phyloP scores from a whole-genome alignment of 2,888 invertebrate genomes.

The Coenonympha glycerion region DNA sequence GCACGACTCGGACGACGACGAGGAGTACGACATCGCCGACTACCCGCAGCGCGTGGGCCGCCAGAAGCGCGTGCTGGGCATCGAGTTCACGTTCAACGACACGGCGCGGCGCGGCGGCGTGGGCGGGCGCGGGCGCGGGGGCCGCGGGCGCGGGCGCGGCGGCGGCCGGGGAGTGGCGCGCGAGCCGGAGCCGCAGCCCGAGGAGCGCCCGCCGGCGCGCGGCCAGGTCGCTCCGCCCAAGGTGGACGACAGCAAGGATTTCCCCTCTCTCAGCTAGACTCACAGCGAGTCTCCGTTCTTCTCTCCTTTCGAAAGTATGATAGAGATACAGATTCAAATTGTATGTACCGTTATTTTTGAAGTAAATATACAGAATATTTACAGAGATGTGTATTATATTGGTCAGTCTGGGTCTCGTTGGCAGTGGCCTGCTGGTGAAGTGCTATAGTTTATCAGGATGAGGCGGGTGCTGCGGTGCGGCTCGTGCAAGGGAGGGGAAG shows the following conservation, averaged over 20 bases:
- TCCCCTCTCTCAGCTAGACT: conserved; percentile 91
- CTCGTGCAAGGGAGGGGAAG: conserved; percentile 54
- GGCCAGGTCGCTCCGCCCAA: conserved; percentile 80
- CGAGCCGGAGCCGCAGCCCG: conserved; percentile 46
- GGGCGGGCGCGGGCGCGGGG: conserved; percentile 82
- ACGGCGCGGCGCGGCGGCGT: conserved; percentile 83
- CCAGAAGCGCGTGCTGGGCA: conserved; percentile 89
- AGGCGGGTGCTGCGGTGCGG: conserved; percentile 35
- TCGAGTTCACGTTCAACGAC: conserved; percentile 91
- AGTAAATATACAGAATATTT: conserved; percentile 77
- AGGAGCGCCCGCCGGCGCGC: conserved; percentile 53
- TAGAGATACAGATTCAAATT: conserved; percentile 74
- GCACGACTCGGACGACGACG: conserved; percentile 80
- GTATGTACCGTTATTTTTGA: conserved; percentile 77
- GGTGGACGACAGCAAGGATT: conserved; percentile 96
- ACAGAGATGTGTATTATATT: conserved; percentile 74
- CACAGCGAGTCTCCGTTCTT: conserved; percentile 55
- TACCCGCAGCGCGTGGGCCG: conserved; percentile 91
- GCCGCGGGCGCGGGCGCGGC: conserved; percentile 57
- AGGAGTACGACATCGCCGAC: conserved; percentile 84
- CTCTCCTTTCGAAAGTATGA: conserved; percentile 65
- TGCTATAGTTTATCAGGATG: conserved; percentile 32
- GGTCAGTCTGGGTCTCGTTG: conserved; percentile 45
- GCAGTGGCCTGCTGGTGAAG: conserved; percentile 37
- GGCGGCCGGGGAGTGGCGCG: conserved; percentile 62